Evolutionary conservation across 2,797 vertebrate genomes (phyloP).

Genomic region (Thripadectes ignobilis): DNA sequence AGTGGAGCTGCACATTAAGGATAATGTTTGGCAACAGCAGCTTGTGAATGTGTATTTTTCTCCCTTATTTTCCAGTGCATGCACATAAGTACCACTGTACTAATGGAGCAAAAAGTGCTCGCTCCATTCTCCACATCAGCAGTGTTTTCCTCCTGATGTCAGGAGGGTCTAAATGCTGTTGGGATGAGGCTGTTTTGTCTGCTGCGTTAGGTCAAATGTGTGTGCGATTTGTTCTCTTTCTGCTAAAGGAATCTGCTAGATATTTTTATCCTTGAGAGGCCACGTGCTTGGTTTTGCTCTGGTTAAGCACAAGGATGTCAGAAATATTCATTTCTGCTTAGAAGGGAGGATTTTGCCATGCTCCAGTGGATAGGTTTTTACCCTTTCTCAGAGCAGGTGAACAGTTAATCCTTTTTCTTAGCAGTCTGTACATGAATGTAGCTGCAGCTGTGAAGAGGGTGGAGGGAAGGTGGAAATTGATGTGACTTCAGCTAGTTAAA

Average conservation of each 20-base stretch:
- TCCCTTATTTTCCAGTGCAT: not conserved
- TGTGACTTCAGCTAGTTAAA: not conserved
- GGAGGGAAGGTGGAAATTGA: not conserved
- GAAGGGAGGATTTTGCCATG: not conserved
- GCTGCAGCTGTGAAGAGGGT: not conserved
- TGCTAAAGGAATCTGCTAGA: slow-evolving; percentile 15
- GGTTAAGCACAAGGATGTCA: slow-evolving; percentile 10
- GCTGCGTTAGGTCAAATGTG: not conserved
- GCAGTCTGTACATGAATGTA: not conserved
- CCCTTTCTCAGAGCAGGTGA: not conserved
- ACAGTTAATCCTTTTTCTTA: not conserved
- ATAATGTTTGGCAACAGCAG: not conserved
- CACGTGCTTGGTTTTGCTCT: slow-evolving; percentile 18
- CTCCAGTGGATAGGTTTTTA: not conserved
- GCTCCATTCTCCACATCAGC: not conserved
- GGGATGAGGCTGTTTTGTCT: slow-evolving; percentile 2
- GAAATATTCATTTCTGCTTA: not conserved
- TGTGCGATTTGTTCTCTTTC: not conserved
- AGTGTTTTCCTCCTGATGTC: not conserved
- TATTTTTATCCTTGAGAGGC: slow-evolving; percentile 50
- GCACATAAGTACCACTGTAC: not conserved
- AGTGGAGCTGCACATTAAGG: not conserved
- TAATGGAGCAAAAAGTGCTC: not conserved
- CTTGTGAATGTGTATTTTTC: not conserved
- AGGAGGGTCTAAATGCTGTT: not conserved